These are phyloP conservation scores for Seira sanloemensis DNA, from an alignment of 2,888 invertebrate species.

Conservation along the genomic window DNA sequence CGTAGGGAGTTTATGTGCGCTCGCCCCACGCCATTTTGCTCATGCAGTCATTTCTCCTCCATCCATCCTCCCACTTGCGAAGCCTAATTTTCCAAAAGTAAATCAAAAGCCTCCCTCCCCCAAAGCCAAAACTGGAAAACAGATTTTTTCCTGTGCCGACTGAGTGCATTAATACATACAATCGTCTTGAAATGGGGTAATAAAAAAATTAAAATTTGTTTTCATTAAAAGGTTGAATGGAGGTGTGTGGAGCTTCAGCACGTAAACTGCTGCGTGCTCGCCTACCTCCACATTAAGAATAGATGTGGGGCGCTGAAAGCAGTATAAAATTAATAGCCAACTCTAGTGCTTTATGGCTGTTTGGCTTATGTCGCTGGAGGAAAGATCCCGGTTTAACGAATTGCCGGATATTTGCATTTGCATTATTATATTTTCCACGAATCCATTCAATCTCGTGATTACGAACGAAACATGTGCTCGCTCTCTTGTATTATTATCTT, in stretches of 20 bases:
- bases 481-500: no score
- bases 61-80: constrained; percentile 12
- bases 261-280: background rate
- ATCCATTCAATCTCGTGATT: constrained; percentile 3
- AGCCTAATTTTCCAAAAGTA: constrained; percentile 16
- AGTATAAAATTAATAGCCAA: background rate
- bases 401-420: constrained; percentile 16
- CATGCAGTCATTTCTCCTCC: constrained; percentile 7
- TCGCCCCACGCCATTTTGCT: constrained; percentile 1
- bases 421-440: constrained; percentile 14
- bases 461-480: background rate
- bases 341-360: background rate
- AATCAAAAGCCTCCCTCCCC: no score
- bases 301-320: no score
- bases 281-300: background rate
- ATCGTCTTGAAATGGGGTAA: no score
- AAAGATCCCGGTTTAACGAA: background rate
- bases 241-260: no score
- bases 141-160: background rate
- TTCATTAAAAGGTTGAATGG: no score
- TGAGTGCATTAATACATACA: constrained; percentile 10
- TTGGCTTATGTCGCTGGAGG: background rate
- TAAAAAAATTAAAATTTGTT: constrained; percentile 6
- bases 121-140: constrained; percentile 4
- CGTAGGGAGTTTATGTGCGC: no score